Evolutionary conservation across 2,888 invertebrate species (phyloP).

Genomic region (Chaetogeoica ovagalla): DNA sequence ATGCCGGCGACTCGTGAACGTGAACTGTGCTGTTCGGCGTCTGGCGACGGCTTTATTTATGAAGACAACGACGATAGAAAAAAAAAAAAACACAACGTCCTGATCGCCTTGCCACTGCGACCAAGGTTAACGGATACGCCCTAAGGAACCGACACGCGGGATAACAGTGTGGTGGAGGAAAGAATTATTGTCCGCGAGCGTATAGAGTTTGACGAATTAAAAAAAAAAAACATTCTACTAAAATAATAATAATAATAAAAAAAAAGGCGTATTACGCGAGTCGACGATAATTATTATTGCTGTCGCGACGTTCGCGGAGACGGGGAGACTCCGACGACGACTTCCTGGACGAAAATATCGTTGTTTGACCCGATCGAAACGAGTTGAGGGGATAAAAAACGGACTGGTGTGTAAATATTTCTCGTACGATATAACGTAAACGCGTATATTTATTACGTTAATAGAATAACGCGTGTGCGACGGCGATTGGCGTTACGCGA

Average conservation of each 20-base stretch:
- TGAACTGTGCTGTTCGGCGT: slow-evolving; percentile 27
- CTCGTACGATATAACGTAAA: too few species aligned
- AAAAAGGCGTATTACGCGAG: too few species aligned
- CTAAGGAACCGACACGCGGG: slow-evolving; percentile 9
- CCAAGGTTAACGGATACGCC: slow-evolving; percentile 49
- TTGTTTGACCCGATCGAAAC: too few species aligned
- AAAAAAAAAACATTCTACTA: too few species aligned
- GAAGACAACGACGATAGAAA: too few species aligned
- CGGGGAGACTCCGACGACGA: background rate
- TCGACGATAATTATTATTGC: too few species aligned
- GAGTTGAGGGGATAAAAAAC: too few species aligned
- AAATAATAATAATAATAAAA: background rate
- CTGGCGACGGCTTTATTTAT: slow-evolving; percentile 29
- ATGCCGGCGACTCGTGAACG: slow-evolving; percentile 12
- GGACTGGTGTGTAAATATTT: too few species aligned
- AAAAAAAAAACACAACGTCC: slow-evolving; percentile 7
- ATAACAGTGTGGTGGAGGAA: too few species aligned
- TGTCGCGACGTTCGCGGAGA: background rate
- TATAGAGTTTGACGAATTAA: background rate
- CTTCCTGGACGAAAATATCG: slow-evolving; percentile 1
- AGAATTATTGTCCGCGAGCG: background rate
- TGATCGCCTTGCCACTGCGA: slow-evolving; percentile 26
- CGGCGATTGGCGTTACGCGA: too few species aligned
- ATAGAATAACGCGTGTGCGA: too few species aligned
- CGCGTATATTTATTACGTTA: too few species aligned